These are phyloP conservation scores for Melanaphis sacchari DNA, from an alignment of 1,140 invertebrate species.

Conservation along the genomic window DNA sequence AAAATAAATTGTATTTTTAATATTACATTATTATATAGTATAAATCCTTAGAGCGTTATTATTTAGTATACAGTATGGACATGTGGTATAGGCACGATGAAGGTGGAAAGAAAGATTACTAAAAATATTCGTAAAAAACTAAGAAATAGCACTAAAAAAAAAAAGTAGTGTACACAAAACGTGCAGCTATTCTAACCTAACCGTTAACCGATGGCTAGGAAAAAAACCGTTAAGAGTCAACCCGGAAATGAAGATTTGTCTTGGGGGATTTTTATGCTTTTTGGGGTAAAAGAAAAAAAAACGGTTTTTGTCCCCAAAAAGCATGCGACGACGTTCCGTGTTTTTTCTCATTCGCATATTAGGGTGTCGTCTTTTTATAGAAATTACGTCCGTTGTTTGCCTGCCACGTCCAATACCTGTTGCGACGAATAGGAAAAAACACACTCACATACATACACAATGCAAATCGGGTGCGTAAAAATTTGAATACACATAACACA, in stretches of 20 bases:
- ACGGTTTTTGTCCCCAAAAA: slow-evolving; percentile 57
- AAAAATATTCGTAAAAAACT: slow-evolving; percentile 3
- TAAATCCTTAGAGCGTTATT: neutral
- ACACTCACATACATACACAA: neutral
- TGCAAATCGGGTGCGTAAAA: slow-evolving; percentile 38
- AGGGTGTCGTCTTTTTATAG: slow-evolving; percentile 55
- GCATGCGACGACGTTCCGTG: neutral
- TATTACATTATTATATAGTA: neutral
- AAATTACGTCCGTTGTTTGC: slow-evolving; percentile 38
- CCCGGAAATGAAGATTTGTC: slow-evolving; percentile 41
- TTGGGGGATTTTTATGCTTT: slow-evolving; percentile 46
- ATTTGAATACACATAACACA: slow-evolving; percentile 40
- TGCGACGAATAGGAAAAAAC: slow-evolving; percentile 30
- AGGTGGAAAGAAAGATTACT: neutral
- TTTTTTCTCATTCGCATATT: slow-evolving; percentile 29
- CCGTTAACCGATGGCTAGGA: slow-evolving; percentile 12
- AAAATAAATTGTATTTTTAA: neutral
- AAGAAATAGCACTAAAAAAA: neutral
- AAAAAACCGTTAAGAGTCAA: slow-evolving; percentile 55
- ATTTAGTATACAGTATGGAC: neutral
- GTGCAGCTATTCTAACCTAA: neutral
- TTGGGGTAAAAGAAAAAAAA: slow-evolving; percentile 51
- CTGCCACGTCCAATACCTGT: slow-evolving; percentile 46
- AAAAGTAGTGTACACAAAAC: neutral
- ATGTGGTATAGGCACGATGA: neutral